Base-by-base conservation (phyloP, 2,797 vertebrate genomes). In the Chelonia mydas region DNA sequence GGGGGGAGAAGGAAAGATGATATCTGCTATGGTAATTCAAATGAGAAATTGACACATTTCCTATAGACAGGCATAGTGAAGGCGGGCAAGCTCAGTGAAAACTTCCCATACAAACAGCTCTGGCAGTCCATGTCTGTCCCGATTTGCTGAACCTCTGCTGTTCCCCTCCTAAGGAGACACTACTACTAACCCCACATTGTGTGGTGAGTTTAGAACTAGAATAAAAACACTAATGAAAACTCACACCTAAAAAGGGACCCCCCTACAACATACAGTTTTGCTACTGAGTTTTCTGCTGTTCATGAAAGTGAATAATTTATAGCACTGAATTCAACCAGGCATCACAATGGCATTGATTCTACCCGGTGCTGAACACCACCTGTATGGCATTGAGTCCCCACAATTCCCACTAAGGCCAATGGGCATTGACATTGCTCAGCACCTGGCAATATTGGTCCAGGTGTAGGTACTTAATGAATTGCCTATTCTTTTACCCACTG, bases 131-230 rank as follows among this genome's bases (percentile, higher is more conserved):
- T 6, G 7, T 84, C 79, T 81, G 49, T 72, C 54, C 50, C 51
- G 21, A 68, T 57, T 83, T 50, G 2, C 2, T 77, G 45, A 25
- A 7, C 1, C 15, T 78, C 80, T 86, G 9, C 8, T 0, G 0
- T 45, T 33, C 31, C 45, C 25, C 49, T 83, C 51, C 31, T 77
- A 51, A 53, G 23, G 55, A 27, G n/a, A 49, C 1, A 1, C 1
- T 9, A 1, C 5, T 33, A n/a, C 9, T 31, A 45, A 61, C 17
- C 12, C 0, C 0, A 68, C 74, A 5, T 23, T 81, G 8, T 45
- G 15, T 6, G 50, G 5, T 21, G 9, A 68, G 27, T 61, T 41
- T 27, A 55, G 8, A 23, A 53, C 61, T 16, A 72, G 21, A 86
- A 16, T 45, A 77, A 86, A 87, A 92, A 2, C 8, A 21, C 16